Evolutionary conservation across 2,888 invertebrate species (phyloP), one percentile per base, ranked within the genome.

Genomic region (Beris chalybata): DNA sequence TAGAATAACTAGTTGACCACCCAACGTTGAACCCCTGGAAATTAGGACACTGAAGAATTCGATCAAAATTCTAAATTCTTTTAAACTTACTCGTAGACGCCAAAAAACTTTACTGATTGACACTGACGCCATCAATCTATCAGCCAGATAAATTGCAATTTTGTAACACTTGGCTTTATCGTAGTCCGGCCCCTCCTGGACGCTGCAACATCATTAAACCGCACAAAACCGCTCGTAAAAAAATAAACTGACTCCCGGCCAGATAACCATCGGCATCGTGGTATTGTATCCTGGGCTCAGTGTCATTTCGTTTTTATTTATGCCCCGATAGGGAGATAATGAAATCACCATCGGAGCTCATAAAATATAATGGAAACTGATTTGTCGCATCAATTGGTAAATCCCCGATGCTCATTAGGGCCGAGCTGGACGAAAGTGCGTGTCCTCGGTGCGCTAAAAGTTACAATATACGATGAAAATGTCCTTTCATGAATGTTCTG

Each of bases 361-460:
- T 65, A 65, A 65, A 65, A 65, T 57, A 65, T 65, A 65, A 65
- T 65, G 38, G 65, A 65, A 61, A 48, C 57, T 65, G 65, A 65
- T 65, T 65, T 65, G 58, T 57, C 65, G 65, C 65, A 65, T 65
- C 65, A 65, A 65, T 65, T 65, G 65, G 65, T 65, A 65, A 65
- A 65, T 65, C 65, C 57, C 52, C 45, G 57, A 43, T 52, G 57
- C 58, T 65, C 65, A 65, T 65, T 65, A 65, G 57, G 65, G 56
- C 12, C 45, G 54, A 64, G 44, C 29, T 45, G 45, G 30, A 5
- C 54, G 48, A 6, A 1, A 12, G n/a, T 48, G 48, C 22, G 48
- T 48, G n/a, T 48, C 12, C 15, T 48, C 15, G 5, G 48, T 12
- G 15, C 6, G 48, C 12, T 15, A 48, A n/a, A n/a, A 38, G 38